Conservation (phyloP, 1,140 invertebrate genomes). For the Sipha flava region DNA sequence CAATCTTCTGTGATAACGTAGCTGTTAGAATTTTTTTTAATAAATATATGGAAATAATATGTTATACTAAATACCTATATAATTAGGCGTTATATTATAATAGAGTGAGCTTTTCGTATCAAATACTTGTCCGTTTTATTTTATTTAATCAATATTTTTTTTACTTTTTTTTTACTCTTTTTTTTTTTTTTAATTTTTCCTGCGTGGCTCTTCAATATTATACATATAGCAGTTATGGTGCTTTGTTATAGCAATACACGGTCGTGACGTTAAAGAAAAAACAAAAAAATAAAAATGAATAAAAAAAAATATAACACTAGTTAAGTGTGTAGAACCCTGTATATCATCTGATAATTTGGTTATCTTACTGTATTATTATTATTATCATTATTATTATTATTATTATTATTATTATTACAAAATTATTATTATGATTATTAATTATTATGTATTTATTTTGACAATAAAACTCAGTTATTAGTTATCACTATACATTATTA, state of each 20-base stretch:
- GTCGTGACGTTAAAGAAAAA: conserved; percentile 7
- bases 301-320: too few relatives aligned
- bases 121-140: background rate
- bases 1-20: conserved; percentile 29
- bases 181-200: background rate
- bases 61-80: background rate
- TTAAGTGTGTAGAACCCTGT: background rate
- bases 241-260: conserved; percentile 26
- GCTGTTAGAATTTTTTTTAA: conserved; percentile 7
- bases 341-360: background rate
- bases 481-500: background rate
- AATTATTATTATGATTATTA: background rate
- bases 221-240: background rate
- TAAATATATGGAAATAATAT: background rate
- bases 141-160: background rate
- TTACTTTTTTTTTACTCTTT: background rate
- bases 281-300: background rate
- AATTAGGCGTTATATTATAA: background rate
- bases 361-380: background rate
- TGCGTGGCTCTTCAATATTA: background rate
- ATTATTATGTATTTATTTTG: background rate
- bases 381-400: background rate
- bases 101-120: background rate
- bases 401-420: background rate
- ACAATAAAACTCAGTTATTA: conserved; percentile 15